A percentile compares a stretch with the other conserved stretches of the same genome.
Conservation (phyloP, 2,113 vertebrate genomes). For the Antigone vipio region DNA sequence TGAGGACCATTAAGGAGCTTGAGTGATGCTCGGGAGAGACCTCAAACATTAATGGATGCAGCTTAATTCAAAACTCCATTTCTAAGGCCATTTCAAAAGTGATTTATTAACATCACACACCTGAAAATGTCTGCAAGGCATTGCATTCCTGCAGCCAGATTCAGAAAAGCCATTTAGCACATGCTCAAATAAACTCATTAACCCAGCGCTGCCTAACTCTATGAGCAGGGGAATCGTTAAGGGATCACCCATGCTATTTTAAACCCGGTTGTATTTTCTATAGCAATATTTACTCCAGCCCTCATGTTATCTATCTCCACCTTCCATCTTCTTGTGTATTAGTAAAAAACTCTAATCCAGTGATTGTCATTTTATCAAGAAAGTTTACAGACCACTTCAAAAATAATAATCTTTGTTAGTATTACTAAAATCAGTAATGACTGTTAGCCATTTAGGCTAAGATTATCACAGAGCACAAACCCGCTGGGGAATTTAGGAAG, state of each 20-base stretch:
- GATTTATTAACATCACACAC: slow-evolving; percentile 43
- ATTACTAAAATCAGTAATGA: not conserved
- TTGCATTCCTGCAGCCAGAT: not conserved
- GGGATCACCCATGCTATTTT: not conserved
- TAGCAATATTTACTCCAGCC: not conserved
- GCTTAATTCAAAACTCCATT: not conserved
- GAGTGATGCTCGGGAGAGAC: slow-evolving; percentile 36
- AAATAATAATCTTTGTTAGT: not conserved
- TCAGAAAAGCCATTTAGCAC: not conserved
- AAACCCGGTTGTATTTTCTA: not conserved
- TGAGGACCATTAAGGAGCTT: not conserved
- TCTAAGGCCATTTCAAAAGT: not conserved
- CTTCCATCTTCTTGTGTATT: not conserved
- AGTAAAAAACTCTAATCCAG: not conserved
- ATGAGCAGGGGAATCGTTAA: not conserved
- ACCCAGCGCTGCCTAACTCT: not conserved
- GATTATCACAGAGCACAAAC: not conserved
- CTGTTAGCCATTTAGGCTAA: not conserved
- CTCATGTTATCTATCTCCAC: not conserved
- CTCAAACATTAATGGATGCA: not conserved
- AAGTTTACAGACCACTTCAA: not conserved
- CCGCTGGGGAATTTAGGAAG: fast-evolving
- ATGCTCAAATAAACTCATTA: not conserved
- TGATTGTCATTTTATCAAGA: fast-evolving
- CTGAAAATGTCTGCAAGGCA: not conserved